These are phyloP conservation scores for Microtus richardsoni DNA, from an alignment of 2,113 vertebrate genomes.

Conservation along the genomic window DNA sequence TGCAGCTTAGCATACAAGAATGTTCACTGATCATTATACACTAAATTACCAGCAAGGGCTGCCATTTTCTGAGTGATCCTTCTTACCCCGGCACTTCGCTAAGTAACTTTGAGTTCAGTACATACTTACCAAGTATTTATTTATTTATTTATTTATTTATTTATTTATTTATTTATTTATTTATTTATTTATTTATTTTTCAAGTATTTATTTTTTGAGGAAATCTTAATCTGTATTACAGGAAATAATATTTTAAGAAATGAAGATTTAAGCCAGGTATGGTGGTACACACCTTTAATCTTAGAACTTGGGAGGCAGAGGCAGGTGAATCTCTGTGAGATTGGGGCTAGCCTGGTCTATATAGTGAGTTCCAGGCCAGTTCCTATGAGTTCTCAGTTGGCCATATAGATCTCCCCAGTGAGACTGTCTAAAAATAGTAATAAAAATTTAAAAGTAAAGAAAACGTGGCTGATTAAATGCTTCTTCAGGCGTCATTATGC, in stretches of 20 bases:
- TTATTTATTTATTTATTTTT: no score
- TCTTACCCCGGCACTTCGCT: background rate
- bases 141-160: no score
- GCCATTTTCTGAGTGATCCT: background rate
- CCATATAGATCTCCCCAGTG: background rate
- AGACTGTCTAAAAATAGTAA: background rate
- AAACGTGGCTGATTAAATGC: conserved; percentile 4
- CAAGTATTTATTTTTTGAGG: conserved; percentile 40
- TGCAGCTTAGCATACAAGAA: background rate
- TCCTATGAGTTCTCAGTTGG: background rate
- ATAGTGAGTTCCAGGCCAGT: background rate
- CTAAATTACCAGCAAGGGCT: background rate
- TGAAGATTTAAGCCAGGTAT: background rate
- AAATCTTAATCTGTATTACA: conserved; percentile 31
- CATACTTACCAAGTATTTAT: conserved; percentile 28
- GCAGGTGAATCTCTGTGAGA: background rate
- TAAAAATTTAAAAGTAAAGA: background rate
- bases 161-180: no score
- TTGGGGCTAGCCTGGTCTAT: background rate
- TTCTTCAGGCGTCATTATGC: background rate
- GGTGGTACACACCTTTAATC: background rate
- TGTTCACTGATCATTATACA: background rate
- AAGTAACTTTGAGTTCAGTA: background rate
- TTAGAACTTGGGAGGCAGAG: background rate
- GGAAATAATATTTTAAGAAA: conserved; percentile 36